phyloP scores from a whole-genome alignment of 2,113 vertebrate genomes.

The Antennarius striatus region DNA sequence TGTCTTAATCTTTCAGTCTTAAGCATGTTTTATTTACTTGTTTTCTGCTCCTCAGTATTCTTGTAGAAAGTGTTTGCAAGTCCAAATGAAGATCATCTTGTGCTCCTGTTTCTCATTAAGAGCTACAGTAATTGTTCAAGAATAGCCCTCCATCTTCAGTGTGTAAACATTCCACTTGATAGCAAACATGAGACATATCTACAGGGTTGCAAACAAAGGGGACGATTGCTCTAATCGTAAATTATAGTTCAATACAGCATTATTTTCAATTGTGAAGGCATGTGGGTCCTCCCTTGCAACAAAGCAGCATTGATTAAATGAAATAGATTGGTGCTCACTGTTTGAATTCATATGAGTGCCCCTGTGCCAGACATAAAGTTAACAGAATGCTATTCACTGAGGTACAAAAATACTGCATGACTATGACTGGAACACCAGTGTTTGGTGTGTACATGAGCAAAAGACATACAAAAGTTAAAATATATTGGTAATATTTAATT shows the following conservation, averaged over 20 bases:
- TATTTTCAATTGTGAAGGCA: slow-evolving; percentile 33
- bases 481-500: too few species aligned
- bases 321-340: slow-evolving; percentile 37
- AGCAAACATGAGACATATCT: slow-evolving; percentile 13
- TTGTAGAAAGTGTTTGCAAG: slow-evolving; percentile 43
- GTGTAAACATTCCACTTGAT: slow-evolving; percentile 27
- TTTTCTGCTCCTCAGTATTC: slow-evolving; percentile 59
- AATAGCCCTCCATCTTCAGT: slow-evolving; percentile 10
- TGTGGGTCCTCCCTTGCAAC: slow-evolving; percentile 18
- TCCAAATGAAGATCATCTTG: slow-evolving; percentile 12
- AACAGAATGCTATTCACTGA: not conserved
- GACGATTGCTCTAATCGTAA: slow-evolving; percentile 31
- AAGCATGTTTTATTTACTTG: slow-evolving; percentile 69
- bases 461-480: too few species aligned
- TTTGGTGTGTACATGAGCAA: not conserved
- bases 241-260: slow-evolving; percentile 44
- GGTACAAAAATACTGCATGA: not conserved
- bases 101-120: slow-evolving; percentile 24
- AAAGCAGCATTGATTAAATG: slow-evolving; percentile 39
- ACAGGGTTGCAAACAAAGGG: slow-evolving; percentile 30
- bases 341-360: slow-evolving; percentile 24
- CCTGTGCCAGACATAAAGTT: slow-evolving; percentile 14
- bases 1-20: slow-evolving; percentile 59
- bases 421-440: not conserved
- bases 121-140: slow-evolving; percentile 25